These are phyloP conservation scores for Paramormyrops kingsleyae DNA, from an alignment of 2,113 vertebrate genomes.

Conservation along the genomic window DNA sequence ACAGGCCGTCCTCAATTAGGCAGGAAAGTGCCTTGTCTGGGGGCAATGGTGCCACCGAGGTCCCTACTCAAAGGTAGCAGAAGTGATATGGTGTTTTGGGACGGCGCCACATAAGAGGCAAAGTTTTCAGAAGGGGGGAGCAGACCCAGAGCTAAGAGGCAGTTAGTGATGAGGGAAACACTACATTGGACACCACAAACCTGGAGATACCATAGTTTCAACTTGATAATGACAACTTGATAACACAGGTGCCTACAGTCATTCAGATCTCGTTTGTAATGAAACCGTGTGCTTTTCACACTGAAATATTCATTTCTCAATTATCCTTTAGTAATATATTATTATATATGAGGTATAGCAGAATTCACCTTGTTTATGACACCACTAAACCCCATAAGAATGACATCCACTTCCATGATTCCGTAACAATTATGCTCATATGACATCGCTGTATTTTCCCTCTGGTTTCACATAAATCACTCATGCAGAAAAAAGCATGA, in stretches of 20 bases:
- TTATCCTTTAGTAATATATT: background rate
- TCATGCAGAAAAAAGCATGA: background rate
- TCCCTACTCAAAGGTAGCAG: background rate
- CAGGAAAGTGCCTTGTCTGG: background rate
- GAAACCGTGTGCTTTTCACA: background rate
- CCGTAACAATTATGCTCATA: background rate
- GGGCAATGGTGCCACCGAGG: background rate
- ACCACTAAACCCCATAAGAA: background rate
- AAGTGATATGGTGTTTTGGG: background rate
- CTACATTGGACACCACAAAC: background rate
- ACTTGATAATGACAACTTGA: background rate
- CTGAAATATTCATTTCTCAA: background rate
- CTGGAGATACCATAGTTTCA: background rate
- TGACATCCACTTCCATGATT: background rate
- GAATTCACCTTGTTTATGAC: background rate
- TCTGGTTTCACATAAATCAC: background rate
- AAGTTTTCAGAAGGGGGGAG: background rate
- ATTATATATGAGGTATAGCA: background rate
- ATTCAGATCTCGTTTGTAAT: background rate
- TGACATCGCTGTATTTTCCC: background rate
- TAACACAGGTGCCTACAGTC: background rate
- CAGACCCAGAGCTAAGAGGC: background rate
- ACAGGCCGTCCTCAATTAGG: background rate
- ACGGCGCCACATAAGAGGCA: background rate
- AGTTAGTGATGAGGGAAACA: background rate